Evolutionary conservation across 2,888 invertebrate genomes (phyloP).

Genomic region (Ptychoptera albimana): DNA sequence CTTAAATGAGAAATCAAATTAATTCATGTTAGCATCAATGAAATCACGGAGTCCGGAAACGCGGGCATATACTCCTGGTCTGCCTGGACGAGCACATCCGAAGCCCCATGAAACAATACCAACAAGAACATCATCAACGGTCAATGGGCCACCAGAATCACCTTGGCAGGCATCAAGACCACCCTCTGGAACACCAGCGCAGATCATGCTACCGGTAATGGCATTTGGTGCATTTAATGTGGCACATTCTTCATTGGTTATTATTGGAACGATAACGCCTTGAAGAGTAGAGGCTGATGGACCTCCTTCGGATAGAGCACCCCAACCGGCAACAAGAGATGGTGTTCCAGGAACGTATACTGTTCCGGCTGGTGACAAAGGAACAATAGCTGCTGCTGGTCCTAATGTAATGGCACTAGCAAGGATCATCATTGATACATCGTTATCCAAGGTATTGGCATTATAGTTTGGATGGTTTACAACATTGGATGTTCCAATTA

Average conservation of each 20-base stretch:
- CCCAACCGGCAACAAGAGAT: slow-evolving; percentile 17
- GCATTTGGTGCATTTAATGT: slow-evolving; percentile 2
- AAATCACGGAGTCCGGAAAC: slow-evolving; percentile 29
- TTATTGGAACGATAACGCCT: slow-evolving; percentile 32
- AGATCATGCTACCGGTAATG: slow-evolving; percentile 10
- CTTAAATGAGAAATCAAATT: too few relatives aligned
- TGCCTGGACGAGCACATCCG: slow-evolving; percentile 10
- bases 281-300: slow-evolving; percentile 17
- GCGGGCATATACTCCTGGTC: slow-evolving; percentile 13
- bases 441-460: slow-evolving; percentile 33
- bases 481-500: slow-evolving; percentile 29
- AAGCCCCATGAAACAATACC: slow-evolving; percentile 12
- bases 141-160: slow-evolving; percentile 12
- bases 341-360: slow-evolving; percentile 14
- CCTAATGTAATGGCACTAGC: slow-evolving; percentile 28
- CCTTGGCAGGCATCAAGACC: slow-evolving; percentile 11
- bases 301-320: slow-evolving; percentile 15
- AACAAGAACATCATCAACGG: slow-evolving; percentile 5
- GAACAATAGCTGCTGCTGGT: slow-evolving; percentile 31
- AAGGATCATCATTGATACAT: slow-evolving; percentile 38
- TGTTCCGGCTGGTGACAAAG: slow-evolving; percentile 15
- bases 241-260: slow-evolving; percentile 28
- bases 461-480: slow-evolving; percentile 33
- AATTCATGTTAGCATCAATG: neutral
- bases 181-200: slow-evolving; percentile 9